Evolutionary conservation across 1,140 invertebrate species (phyloP), one percentile per base, ranked within the genome.

Genomic region (Cotesia glomerata): DNA sequence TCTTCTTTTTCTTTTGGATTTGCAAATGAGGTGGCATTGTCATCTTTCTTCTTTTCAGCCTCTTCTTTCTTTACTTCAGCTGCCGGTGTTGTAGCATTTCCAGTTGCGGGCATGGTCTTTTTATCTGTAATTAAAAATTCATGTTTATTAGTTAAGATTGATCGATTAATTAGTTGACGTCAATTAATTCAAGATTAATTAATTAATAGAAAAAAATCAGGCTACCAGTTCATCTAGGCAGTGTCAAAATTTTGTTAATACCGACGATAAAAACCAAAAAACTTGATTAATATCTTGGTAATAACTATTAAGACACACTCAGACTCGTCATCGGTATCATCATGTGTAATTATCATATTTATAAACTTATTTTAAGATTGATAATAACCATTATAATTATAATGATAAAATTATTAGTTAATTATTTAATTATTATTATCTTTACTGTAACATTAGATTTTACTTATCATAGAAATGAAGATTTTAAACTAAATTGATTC

Each of bases 1-100:
- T 91, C 92, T 75, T 93, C 91, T 78, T 93, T 92, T 79, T 94
- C 92, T 78, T 91, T 89, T 86, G 92, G 90, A 82, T 93, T 93
- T 63, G 92, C 87, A 35, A 88, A 85, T 3, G 84, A 88, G 88
- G 90, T 86, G 87, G 86, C 82, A 3, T 87, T 59, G n/a, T 52
- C 74, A 5, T 81, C 74, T 18, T 87, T 85, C 35, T 86, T 80
- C 56, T 87, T 88, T 5, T 90, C 89, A 3, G 89, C 89, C 1
- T 88, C 85, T 69, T 92, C 91, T 8, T 90, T 88, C 64, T 90
- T 91, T 8, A 35, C 71, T 18, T 82, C 81, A 61, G 78, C 35
- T 62, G 74, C 49, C 59, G 78, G 75, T 13, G 74, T 58, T 3
- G 77, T 68, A 9, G 74, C 63, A 16, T 76, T 52, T 16, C 75